Conservation (phyloP, 2,113 vertebrate species). For the Lagenorhynchus albirostris region DNA sequence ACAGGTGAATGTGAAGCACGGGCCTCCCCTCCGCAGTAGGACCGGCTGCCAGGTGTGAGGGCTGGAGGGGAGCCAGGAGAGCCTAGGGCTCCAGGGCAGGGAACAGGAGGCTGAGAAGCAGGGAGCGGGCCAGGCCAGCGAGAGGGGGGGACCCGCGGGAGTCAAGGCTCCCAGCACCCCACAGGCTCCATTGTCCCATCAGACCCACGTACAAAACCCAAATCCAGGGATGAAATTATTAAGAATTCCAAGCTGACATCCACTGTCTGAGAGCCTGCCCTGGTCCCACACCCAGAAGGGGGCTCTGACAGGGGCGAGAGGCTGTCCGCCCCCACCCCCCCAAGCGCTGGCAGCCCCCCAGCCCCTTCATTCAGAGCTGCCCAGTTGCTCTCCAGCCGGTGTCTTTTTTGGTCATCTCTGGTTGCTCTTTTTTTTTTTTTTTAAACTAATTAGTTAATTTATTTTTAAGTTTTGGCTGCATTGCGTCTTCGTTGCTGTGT, state of each 20-base stretch:
- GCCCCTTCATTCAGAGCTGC: neutral
- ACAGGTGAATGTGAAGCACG: neutral
- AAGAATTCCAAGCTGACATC: neutral
- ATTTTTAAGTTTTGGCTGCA: too few relatives aligned
- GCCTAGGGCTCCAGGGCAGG: neutral
- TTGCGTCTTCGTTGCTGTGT: too few relatives aligned
- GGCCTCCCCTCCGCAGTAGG: too few relatives aligned
- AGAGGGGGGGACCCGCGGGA: accelerated
- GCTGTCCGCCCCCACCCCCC: neutral
- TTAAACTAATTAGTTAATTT: too few relatives aligned
- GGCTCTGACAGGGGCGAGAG: too few relatives aligned
- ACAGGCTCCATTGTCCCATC: accelerated
- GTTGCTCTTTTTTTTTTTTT: too few relatives aligned
- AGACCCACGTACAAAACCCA: too few relatives aligned
- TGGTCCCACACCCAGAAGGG: accelerated
- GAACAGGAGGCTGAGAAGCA: neutral
- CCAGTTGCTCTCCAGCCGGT: neutral
- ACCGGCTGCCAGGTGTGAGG: neutral
- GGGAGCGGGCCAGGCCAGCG: neutral
- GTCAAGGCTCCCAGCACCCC: accelerated
- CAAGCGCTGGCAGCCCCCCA: accelerated
- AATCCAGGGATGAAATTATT: neutral
- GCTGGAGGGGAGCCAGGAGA: accelerated
- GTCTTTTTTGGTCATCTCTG: neutral
- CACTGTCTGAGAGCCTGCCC: neutral